Percentiles rank a stretch among this genome's conserved stretches.
Evolutionary conservation across 2,888 invertebrate genomes (phyloP).

Genomic region (Agriopis aurantiaria): DNA sequence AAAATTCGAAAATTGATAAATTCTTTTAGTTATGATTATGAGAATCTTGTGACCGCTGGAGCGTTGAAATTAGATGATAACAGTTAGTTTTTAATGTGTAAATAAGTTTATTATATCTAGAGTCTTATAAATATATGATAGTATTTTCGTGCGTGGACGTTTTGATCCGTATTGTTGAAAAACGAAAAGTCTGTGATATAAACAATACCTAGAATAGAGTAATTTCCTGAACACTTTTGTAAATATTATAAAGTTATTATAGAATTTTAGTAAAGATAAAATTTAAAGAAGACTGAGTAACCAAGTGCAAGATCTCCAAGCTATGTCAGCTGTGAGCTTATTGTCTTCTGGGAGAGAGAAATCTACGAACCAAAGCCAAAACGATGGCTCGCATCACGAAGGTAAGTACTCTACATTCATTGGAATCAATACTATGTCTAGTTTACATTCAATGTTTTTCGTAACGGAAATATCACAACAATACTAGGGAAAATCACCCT

Average conservation of each 20-base stretch:
- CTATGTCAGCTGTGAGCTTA: slow-evolving; percentile 85
- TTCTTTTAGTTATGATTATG: slow-evolving; percentile 87
- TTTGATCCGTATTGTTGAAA: slow-evolving; percentile 87
- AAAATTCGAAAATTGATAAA: slow-evolving; percentile 77
- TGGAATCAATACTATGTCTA: slow-evolving; percentile 1
- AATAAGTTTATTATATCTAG: slow-evolving; percentile 84
- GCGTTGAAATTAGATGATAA: slow-evolving; percentile 84
- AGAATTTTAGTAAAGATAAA: slow-evolving; percentile 82
- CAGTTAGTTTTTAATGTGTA: slow-evolving; percentile 85
- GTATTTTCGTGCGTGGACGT: slow-evolving; percentile 86
- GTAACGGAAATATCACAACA: not conserved
- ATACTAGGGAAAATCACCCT: slow-evolving; percentile 13
- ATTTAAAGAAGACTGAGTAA: slow-evolving; percentile 85
- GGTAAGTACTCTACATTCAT: slow-evolving; percentile 60
- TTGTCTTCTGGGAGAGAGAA: slow-evolving; percentile 83
- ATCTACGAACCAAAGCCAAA: slow-evolving; percentile 77
- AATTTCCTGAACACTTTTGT: slow-evolving; percentile 84
- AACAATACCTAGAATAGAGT: slow-evolving; percentile 85
- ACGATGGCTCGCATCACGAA: slow-evolving; percentile 77
- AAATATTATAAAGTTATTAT: slow-evolving; percentile 84
- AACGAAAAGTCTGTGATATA: slow-evolving; percentile 88
- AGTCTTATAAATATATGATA: slow-evolving; percentile 84
- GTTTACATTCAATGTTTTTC: not conserved
- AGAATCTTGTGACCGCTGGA: slow-evolving; percentile 85
- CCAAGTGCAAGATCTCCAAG: slow-evolving; percentile 75